Evolutionary conservation across 2,888 invertebrate genomes (phyloP).

Genomic region (Plebejus anna): DNA sequence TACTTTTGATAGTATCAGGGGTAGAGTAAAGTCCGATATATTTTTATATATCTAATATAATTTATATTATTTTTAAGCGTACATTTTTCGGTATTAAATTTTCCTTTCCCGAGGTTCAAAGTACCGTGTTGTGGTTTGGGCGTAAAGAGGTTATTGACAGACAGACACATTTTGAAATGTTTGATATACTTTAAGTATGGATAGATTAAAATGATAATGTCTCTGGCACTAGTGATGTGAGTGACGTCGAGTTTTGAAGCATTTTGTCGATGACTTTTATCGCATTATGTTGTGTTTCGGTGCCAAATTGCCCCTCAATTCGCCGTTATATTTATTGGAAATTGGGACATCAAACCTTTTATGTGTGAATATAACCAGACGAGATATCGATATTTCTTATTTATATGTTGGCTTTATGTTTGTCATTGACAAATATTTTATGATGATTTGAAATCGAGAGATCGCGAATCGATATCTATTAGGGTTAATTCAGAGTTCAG

Average conservation of each 20-base stretch:
- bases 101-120: too few relatives aligned
- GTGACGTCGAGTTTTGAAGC: conserved; percentile 14
- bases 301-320: conserved; percentile 18
- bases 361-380: conserved; percentile 20
- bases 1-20: not conserved
- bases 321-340: conserved; percentile 20
- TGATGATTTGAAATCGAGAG: conserved; percentile 9
- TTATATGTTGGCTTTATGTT: not conserved
- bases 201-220: not conserved
- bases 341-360: conserved; percentile 19
- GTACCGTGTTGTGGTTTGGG: too few relatives aligned
- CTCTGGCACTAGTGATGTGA: conserved; percentile 5
- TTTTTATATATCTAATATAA: too few relatives aligned
- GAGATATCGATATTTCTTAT: conserved; percentile 10
- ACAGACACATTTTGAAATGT: too few relatives aligned
- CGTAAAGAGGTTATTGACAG: too few relatives aligned
- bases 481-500: too few relatives aligned
- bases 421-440: conserved; percentile 11
- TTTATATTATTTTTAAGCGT: too few relatives aligned
- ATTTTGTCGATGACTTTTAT: conserved; percentile 13
- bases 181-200: too few relatives aligned
- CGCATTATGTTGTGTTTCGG: conserved; percentile 20
- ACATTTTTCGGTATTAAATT: too few relatives aligned
- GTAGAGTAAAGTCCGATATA: too few relatives aligned
- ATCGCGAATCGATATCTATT: not conserved